Conservation (phyloP, 1,140 invertebrate genomes). For the Tachypleus tridentatus region DNA sequence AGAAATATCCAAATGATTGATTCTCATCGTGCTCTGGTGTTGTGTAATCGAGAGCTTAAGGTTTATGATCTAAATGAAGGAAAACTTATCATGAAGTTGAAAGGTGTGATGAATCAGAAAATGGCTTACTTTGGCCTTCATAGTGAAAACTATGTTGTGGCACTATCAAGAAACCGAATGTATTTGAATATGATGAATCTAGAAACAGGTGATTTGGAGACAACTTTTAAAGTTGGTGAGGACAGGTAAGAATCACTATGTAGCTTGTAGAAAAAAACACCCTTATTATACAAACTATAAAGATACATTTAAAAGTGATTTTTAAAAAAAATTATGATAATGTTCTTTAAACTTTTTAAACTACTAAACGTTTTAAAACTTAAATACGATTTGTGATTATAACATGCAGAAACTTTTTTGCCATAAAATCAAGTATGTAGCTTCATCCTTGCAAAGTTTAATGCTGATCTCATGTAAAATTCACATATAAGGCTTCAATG, state of each 20-base stretch:
- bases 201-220: slow-evolving; percentile 65
- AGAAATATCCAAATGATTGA: slow-evolving; percentile 38
- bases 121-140: slow-evolving; percentile 78
- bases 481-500: too few species aligned
- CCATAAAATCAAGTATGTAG: too few species aligned
- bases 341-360: too few species aligned
- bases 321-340: too few species aligned
- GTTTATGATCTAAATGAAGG: slow-evolving; percentile 66
- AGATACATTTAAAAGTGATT: too few species aligned
- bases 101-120: slow-evolving; percentile 82
- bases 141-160: slow-evolving; percentile 60
- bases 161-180: slow-evolving; percentile 72
- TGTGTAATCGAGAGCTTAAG: slow-evolving; percentile 63
- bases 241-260: slow-evolving; percentile 14
- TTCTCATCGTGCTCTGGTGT: slow-evolving; percentile 55
- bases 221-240: slow-evolving; percentile 55
- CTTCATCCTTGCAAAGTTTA: too few species aligned
- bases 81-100: slow-evolving; percentile 53
- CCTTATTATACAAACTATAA: too few species aligned
- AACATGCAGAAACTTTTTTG: too few species aligned
- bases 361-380: too few species aligned
- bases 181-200: slow-evolving; percentile 81
- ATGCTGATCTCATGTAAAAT: too few species aligned
- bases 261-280: too few species aligned
- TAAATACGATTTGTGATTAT: too few species aligned